Evolutionary conservation across 2,888 invertebrate genomes (phyloP), one percentile per base, ranked within the genome.

Genomic region (Lathronympha strigana): DNA sequence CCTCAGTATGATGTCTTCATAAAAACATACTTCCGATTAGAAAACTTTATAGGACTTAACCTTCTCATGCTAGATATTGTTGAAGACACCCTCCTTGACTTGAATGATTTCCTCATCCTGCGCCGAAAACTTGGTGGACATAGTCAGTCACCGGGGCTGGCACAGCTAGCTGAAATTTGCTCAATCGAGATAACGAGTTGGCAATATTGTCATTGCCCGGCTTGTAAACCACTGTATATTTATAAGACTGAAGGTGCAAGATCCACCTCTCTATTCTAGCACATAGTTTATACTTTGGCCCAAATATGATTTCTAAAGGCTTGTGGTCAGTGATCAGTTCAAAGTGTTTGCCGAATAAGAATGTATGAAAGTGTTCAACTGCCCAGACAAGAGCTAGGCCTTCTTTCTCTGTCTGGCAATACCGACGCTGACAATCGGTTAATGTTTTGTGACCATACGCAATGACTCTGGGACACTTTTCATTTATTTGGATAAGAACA

Each of bases 241-340:
- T 17, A 36, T 61, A 66, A 0, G 61, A 25, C 23, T 61, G 54
- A 1, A 66, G 15, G 5, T 55, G 21, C 21, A 66, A 11, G 5
- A 66, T 40, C 61, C 61, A 66, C 11, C 61, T 19, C 21, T 66
- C 66, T 11, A 66, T 40, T 17, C 63, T 40, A 4, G 67, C 67
- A 54, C 63, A 67, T 28, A 8, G 28, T 28, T 28, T 28, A 13
- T 63, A 67, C 13, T 67, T 63, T 5, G 50, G 47, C 4, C 58
- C 31, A 23, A 45, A 64, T 43, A 55, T 23, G 9, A 47, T 6
- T 6, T 28, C 28, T 25, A 38, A 15, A 15, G 55, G 49, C 23
- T 40, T 55, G 47, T 49, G 40, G 36, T 55, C 51, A 2, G 57
- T 58, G 15, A 45, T 15, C 6, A 43, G 9, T 23, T 43, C 43